phyloP scores from a whole-genome alignment of 2,797 vertebrate species.

The Pempheris klunzingeri region DNA sequence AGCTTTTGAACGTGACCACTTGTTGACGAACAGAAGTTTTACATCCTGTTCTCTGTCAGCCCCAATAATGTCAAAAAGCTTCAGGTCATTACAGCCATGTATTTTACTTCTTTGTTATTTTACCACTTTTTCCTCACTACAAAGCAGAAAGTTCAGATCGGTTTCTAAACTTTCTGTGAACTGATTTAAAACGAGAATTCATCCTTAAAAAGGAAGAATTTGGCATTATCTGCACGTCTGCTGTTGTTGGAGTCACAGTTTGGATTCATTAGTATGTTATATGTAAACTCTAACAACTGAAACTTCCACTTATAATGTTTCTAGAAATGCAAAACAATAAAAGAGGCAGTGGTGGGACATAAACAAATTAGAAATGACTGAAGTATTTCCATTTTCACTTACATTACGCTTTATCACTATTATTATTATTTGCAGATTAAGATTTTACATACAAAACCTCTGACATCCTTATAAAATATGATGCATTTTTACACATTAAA shows the following conservation, averaged over 20 bases:
- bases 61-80: background rate
- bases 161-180: background rate
- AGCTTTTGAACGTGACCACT: background rate
- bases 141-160: background rate
- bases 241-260: background rate
- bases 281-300: no score
- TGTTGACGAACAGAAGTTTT: background rate
- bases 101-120: background rate
- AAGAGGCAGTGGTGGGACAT: background rate
- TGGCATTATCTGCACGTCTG: background rate
- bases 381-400: background rate
- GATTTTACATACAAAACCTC: background rate
- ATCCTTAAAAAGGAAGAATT: background rate
- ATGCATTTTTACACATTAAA: background rate
- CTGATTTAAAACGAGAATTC: background rate
- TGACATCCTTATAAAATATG: background rate
- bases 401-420: background rate
- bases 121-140: background rate
- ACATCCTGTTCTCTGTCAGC: background rate
- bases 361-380: background rate
- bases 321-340: background rate
- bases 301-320: no score
- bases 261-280: background rate
- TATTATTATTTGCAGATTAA: background rate
- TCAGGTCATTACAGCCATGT: background rate